A percentile compares a stretch with the other conserved stretches of the same genome.
phyloP scores from a whole-genome alignment of 1,140 invertebrate species.

The Melipona quadrifasciata region DNA sequence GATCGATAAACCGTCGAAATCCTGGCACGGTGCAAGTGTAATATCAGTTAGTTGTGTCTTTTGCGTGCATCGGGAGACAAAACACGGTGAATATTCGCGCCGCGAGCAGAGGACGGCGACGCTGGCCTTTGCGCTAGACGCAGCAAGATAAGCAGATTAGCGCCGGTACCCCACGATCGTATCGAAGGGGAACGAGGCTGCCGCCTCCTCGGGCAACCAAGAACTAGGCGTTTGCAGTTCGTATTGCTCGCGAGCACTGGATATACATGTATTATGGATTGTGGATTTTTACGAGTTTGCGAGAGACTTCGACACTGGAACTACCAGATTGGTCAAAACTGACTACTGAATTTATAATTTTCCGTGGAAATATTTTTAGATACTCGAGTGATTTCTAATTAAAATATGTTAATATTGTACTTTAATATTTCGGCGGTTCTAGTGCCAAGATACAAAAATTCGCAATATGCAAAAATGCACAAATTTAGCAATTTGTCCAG shows the following conservation, averaged over 20 bases:
- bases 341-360: too few species aligned
- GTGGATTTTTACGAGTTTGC: neutral
- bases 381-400: too few species aligned
- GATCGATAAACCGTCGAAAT: conserved; percentile 54
- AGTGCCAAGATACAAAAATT: too few species aligned
- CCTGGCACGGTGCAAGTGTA: conserved; percentile 28
- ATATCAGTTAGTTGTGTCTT: conserved; percentile 60
- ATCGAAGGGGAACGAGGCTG: conserved; percentile 18
- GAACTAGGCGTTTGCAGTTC: neutral
- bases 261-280: neutral
- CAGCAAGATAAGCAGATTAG: conserved; percentile 38
- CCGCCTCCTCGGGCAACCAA: neutral
- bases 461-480: too few species aligned
- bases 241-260: neutral
- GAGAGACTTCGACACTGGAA: neutral
- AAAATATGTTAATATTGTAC: too few species aligned
- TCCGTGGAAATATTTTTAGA: too few species aligned
- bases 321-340: neutral
- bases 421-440: too few species aligned
- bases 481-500: too few species aligned
- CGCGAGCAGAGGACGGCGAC: conserved; percentile 1
- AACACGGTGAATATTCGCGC: conserved; percentile 45
- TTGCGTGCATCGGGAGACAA: conserved; percentile 48
- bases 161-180: neutral
- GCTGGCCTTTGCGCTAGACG: conserved; percentile 25